Evolutionary conservation across 2,888 invertebrate species (phyloP), one percentile per base, ranked within the genome.

Genomic region (Teleogryllus oceanicus): DNA sequence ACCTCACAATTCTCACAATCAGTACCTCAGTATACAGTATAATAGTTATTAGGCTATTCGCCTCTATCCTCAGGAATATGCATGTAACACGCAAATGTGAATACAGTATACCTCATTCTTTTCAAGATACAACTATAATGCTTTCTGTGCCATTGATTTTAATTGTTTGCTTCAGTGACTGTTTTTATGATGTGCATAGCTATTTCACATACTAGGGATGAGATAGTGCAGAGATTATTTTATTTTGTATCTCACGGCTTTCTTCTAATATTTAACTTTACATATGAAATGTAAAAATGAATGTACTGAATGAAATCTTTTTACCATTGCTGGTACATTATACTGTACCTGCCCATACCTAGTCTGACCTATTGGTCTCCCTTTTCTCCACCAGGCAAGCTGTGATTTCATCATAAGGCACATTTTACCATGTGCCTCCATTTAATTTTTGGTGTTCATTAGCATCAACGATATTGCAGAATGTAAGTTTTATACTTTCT

Each of bases 11-110:
- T 79, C 76, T 51, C 76, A 78, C 80, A 80, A 78, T 79, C 79
- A 79, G 74, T 80, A 80, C 80, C 80, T 80, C 80, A 80, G 79
- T 80, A 76, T 77, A 77, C 77, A 77, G 79, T 79, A 77, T 77
- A 80, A 77, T 77, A 80, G 77, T 51, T 75, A 50, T 49, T 79
- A 77, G 37, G 79, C 18, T 51, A 74, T 79, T 76, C 77, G 62
- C 79, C 79, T 77, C 37, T 50, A 76, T 77, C 79, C 79, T 79
- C 79, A 79, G 79, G 79, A 79, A 79, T 50, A 77, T 49, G n/a
- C 49, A 49, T 74, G 74, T 37, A 74, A 62, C 78, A 74, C 62
- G 20, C 78, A 74, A n/a, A 76, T 75, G 50, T 74, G 76, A n/a
- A 76, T 76, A 79, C 49, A n/a, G 24, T 37, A 74, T 62, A 50